phyloP scores from a whole-genome alignment of 2,113 vertebrate genomes.

The Neotragus pygmaeus region DNA sequence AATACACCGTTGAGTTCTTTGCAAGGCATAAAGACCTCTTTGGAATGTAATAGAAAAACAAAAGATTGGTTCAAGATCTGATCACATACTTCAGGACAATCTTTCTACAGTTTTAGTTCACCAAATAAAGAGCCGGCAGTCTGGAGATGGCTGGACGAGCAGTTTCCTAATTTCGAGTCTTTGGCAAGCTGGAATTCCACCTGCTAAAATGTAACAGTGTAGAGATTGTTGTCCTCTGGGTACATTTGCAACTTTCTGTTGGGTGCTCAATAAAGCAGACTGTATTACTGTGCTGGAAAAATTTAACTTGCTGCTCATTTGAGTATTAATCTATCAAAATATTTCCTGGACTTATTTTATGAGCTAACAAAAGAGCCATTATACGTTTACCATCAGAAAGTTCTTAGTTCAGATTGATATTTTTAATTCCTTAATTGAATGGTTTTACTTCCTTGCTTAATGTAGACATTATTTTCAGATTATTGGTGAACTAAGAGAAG shows the following conservation, averaged over 20 bases:
- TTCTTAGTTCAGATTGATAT: constrained; percentile 61
- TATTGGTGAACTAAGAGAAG: constrained; percentile 54
- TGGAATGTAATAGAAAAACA: constrained; percentile 58
- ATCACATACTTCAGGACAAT: constrained; percentile 57
- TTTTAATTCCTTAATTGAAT: constrained; percentile 64
- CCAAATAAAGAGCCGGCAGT: constrained; percentile 39
- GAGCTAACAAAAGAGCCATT: constrained; percentile 48
- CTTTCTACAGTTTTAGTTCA: constrained; percentile 36
- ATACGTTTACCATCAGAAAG: constrained; percentile 59
- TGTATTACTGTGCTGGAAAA: constrained; percentile 51
- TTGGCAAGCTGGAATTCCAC: constrained; percentile 58
- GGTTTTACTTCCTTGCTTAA: constrained; percentile 61
- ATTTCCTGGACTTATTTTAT: constrained; percentile 59
- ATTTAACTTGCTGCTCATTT: constrained; percentile 61
- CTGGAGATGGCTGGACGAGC: constrained; percentile 19
- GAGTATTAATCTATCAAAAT: constrained; percentile 71
- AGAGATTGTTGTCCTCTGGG: constrained; percentile 56
- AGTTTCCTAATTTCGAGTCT: constrained; percentile 39
- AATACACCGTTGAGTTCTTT: constrained; percentile 20
- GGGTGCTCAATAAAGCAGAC: constrained; percentile 64
- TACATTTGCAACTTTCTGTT: constrained; percentile 61
- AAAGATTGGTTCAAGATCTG: constrained; percentile 32
- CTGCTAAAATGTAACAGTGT: constrained; percentile 59
- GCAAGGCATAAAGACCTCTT: constrained; percentile 44
- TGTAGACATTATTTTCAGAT: constrained; percentile 57